Conservation (phyloP, 2,888 invertebrate genomes). For the Erebia ligea region DNA sequence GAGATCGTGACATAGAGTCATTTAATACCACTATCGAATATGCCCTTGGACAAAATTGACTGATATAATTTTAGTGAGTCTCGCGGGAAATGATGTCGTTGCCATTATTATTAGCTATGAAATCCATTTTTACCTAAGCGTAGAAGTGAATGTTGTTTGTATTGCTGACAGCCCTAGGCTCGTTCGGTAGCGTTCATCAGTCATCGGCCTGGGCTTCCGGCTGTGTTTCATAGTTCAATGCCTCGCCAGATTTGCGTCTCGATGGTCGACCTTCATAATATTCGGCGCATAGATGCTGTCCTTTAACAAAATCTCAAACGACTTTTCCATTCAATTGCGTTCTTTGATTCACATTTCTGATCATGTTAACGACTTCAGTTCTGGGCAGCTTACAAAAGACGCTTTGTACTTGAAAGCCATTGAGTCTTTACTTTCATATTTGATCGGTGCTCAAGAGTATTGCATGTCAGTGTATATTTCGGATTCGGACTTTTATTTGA, state of each 20-base stretch:
- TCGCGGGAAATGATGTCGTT: background rate
- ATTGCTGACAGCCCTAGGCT: slow-evolving; percentile 51
- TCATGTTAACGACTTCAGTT: slow-evolving; percentile 14
- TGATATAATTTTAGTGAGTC: background rate
- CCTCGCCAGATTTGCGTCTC: slow-evolving; percentile 59
- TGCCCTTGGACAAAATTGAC: background rate
- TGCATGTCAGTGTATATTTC: slow-evolving; percentile 17
- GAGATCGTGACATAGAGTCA: background rate
- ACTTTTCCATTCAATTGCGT: slow-evolving; percentile 17
- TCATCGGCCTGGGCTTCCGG: slow-evolving; percentile 75
- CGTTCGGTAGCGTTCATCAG: slow-evolving; percentile 63
- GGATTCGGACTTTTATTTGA: slow-evolving; percentile 19
- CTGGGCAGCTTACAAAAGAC: slow-evolving; percentile 1
- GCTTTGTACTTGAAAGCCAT: slow-evolving; percentile 21
- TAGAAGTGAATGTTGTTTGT: background rate
- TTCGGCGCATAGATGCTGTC: slow-evolving; percentile 49
- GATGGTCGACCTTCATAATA: slow-evolving; percentile 63
- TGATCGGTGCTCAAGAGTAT: slow-evolving; percentile 10
- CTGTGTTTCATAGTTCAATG: slow-evolving; percentile 75
- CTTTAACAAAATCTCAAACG: slow-evolving; percentile 24
- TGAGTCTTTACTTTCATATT: slow-evolving; percentile 20
- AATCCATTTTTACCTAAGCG: background rate
- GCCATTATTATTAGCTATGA: background rate
- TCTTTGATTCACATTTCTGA: slow-evolving; percentile 12
- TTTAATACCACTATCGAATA: background rate